These are phyloP conservation scores for Hirtodrosophila alboralis DNA, from an alignment of 2,888 invertebrate species.

Conservation along the genomic window DNA sequence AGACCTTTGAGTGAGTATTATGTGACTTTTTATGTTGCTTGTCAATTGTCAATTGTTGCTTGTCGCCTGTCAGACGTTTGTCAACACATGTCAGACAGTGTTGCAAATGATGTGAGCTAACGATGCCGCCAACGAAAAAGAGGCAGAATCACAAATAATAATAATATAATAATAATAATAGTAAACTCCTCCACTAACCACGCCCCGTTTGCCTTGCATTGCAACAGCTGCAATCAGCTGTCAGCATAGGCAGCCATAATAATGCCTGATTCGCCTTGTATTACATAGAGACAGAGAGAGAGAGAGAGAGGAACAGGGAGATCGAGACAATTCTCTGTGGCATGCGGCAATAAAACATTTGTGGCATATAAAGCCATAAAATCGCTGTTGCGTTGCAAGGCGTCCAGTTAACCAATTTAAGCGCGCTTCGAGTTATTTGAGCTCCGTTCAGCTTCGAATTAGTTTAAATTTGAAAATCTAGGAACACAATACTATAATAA, in stretches of 20 bases:
- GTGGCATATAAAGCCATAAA: constrained; percentile 49
- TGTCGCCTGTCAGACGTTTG: constrained; percentile 75
- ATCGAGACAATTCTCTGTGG: constrained; percentile 15
- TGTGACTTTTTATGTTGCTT: constrained; percentile 43
- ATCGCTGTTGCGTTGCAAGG: constrained; percentile 18
- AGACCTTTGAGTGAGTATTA: constrained; percentile 61
- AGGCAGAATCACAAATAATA: constrained; percentile 12
- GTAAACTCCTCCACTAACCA: constrained; percentile 40
- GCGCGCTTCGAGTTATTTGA: constrained; percentile 2
- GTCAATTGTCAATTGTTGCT: constrained; percentile 53
- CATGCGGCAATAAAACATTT: constrained; percentile 47
- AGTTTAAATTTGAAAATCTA: too few relatives aligned
- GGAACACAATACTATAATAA: too few relatives aligned
- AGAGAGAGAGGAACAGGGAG: constrained; percentile 3
- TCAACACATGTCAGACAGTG: constrained; percentile 62
- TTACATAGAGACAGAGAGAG: constrained; percentile 54
- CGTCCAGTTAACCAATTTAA: constrained; percentile 26
- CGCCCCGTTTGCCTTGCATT: constrained; percentile 23
- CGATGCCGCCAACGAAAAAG: constrained; percentile 51
- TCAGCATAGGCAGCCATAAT: constrained; percentile 67
- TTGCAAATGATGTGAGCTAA: constrained; percentile 49
- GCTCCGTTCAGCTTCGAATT: neutral
- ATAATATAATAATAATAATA: too few relatives aligned
- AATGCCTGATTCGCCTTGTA: constrained; percentile 64
- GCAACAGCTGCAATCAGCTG: constrained; percentile 39